These are phyloP conservation scores for Blomia tropicalis DNA, from an alignment of 2,888 invertebrate genomes.

Conservation along the genomic window DNA sequence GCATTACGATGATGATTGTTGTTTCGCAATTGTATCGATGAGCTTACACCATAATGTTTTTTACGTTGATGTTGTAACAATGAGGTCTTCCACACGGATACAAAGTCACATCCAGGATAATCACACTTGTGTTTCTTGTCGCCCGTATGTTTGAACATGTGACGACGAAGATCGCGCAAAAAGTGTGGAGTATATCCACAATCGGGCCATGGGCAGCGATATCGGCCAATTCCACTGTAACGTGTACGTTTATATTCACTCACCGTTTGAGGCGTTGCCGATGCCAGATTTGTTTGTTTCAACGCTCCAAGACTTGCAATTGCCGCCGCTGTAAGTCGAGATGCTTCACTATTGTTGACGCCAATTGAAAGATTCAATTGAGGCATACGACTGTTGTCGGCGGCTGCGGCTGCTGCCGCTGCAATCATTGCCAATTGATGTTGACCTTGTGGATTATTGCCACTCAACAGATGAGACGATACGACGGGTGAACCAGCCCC, in stretches of 20 bases:
- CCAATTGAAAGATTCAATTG: background rate
- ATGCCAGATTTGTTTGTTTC: background rate
- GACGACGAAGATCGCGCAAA: constrained; percentile 20
- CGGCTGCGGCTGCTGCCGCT: background rate
- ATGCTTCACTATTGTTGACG: background rate
- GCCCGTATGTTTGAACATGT: constrained; percentile 23
- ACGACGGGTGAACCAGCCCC: background rate
- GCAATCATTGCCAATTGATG: background rate
- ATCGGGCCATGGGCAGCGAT: constrained; percentile 24
- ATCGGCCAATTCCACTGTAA: constrained; percentile 20
- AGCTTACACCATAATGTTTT: constrained; percentile 11
- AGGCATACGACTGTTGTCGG: background rate
- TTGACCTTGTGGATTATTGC: background rate
- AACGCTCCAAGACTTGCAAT: background rate
- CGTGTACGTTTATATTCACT: constrained; percentile 17
- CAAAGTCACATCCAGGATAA: constrained; percentile 18
- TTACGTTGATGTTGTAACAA: constrained; percentile 23
- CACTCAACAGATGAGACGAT: background rate
- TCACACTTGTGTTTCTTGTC: constrained; percentile 22
- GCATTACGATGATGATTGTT: background rate
- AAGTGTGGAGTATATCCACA: constrained; percentile 22
- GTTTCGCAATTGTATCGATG: background rate
- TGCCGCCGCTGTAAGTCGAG: background rate
- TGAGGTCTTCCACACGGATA: constrained; percentile 21
- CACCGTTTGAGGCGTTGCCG: background rate